Evolutionary conservation across 2,888 invertebrate species (phyloP).

Genomic region (Phaonia tiefii): DNA sequence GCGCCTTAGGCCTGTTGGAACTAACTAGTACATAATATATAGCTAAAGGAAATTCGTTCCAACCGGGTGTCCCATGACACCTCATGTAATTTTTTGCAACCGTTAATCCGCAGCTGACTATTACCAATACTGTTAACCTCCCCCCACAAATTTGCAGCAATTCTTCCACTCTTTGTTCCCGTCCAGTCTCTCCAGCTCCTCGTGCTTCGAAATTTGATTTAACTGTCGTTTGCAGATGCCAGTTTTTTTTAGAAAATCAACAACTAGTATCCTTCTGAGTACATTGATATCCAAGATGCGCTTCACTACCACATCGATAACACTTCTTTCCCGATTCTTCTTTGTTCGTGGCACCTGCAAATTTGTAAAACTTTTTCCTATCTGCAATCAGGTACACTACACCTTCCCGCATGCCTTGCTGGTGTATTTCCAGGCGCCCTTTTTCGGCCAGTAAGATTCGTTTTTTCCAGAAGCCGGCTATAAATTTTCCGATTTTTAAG

Average conservation of each 20-base stretch:
- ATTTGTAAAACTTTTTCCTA: not conserved
- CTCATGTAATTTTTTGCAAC: no score
- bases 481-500: constrained; percentile 22
- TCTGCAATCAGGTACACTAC: not conserved
- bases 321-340: constrained; percentile 5
- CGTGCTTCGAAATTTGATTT: not conserved
- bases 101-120: not conserved
- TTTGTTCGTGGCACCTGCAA: not conserved
- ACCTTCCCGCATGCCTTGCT: not conserved
- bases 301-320: not conserved
- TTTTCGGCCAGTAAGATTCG: constrained; percentile 16
- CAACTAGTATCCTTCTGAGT: constrained; percentile 6
- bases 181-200: not conserved
- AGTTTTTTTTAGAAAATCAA: constrained; percentile 8
- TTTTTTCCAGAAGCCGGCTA: constrained; percentile 19
- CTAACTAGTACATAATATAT: no score
- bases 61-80: no score
- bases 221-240: constrained; percentile 12
- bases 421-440: constrained; percentile 16
- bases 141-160: not conserved
- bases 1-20: no score
- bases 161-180: constrained; percentile 5
- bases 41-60: no score
- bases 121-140: not conserved
- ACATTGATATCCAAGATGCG: constrained; percentile 14